A percentile compares a stretch with the other conserved stretches of the same genome.
phyloP scores from a whole-genome alignment of 2,888 invertebrate genomes.

The Tenthredo distinguenda region DNA sequence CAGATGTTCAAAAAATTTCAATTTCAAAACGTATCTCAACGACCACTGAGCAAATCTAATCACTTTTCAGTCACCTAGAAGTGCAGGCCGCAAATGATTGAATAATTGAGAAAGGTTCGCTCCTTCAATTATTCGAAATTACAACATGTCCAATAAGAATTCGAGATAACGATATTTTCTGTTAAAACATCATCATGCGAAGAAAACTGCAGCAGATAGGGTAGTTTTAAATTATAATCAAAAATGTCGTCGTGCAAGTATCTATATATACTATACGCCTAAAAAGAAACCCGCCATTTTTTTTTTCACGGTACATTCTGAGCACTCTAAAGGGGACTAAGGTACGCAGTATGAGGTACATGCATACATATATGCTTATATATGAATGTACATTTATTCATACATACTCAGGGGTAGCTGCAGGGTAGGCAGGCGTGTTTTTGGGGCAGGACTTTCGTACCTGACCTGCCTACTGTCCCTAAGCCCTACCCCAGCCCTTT shows the following conservation, averaged over 20 bases:
- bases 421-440: constrained; percentile 43
- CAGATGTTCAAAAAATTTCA: not conserved
- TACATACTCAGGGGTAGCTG: constrained; percentile 8
- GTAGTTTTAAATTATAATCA: not conserved
- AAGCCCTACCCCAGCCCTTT: constrained; percentile 40
- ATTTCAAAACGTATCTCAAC: not conserved
- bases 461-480: constrained; percentile 46
- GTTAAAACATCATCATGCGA: not conserved
- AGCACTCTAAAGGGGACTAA: not conserved
- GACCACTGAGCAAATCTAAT: not conserved
- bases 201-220: not conserved
- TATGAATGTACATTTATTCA: constrained; percentile 12
- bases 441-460: constrained; percentile 48
- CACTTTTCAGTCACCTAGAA: not conserved
- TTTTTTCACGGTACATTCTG: constrained; percentile 5
- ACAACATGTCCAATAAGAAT: not conserved
- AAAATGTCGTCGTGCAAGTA: constrained; percentile 8
- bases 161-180: not conserved
- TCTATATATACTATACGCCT: not conserved
- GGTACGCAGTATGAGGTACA: not conserved
- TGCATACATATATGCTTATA: not conserved
- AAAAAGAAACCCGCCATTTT: constrained; percentile 45
- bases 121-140: not conserved
- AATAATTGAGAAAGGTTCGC: not conserved
- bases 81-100: not conserved